These are phyloP conservation scores for Mugil cephalus DNA, from an alignment of 2,113 vertebrate genomes.

Conservation along the genomic window DNA sequence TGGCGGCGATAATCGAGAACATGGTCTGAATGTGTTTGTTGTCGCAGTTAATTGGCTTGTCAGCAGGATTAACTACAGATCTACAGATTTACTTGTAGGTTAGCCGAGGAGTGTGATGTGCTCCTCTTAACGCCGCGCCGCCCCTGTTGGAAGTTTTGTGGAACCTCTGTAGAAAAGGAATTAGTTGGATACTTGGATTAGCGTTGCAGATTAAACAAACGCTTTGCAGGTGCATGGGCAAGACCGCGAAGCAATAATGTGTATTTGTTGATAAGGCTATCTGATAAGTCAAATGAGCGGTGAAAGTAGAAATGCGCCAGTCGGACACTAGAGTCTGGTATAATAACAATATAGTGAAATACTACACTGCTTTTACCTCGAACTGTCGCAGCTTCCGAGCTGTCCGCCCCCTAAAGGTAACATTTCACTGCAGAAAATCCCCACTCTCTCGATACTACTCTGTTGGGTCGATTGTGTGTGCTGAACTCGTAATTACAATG, in stretches of 20 bases:
- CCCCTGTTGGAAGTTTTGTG: conserved; percentile 15
- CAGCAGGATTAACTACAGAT: conserved; percentile 61
- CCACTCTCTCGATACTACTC: conserved; percentile 54
- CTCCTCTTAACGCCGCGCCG: conserved; percentile 17
- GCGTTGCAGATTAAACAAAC: conserved; percentile 32
- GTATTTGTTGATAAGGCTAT: conserved; percentile 5
- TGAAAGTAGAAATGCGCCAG: neutral
- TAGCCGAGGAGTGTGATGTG: conserved; percentile 23
- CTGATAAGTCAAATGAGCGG: conserved; percentile 11
- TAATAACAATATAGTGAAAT: conserved; percentile 47
- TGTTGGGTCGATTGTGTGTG: conserved; percentile 57
- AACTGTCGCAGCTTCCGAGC: conserved; percentile 50
- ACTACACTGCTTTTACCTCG: conserved; percentile 48
- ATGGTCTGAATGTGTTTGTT: conserved; percentile 66
- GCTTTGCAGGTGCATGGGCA: conserved; percentile 8
- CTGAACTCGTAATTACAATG: conserved; percentile 76
- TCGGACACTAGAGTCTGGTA: conserved; percentile 3
- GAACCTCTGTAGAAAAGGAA: conserved; percentile 8
- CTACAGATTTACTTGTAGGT: conserved; percentile 54
- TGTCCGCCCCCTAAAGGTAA: conserved; percentile 64
- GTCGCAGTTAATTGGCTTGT: conserved; percentile 75
- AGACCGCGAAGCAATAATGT: neutral
- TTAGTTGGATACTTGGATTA: too few species aligned
- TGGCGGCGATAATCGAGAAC: conserved; percentile 49
- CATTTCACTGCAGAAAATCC: conserved; percentile 69